phyloP scores from a whole-genome alignment of 2,113 vertebrate species.

The Pongo pygmaeus region DNA sequence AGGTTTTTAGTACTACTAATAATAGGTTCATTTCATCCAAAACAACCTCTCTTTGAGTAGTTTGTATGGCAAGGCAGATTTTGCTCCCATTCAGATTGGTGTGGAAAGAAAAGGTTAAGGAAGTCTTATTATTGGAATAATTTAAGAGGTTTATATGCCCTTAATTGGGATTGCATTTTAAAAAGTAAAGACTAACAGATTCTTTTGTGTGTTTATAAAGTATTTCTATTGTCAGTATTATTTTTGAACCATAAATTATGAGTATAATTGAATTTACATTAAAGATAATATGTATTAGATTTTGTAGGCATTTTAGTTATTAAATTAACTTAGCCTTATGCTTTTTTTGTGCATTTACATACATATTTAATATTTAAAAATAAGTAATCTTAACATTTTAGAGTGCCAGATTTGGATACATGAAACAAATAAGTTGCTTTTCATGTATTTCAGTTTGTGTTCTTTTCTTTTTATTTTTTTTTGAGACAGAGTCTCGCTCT shows the following conservation, averaged over 20 bases:
- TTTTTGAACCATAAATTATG: slow-evolving; percentile 23
- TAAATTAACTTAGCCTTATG: neutral
- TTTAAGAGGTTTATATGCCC: slow-evolving; percentile 23
- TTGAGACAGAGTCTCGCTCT: no score
- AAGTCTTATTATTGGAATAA: neutral
- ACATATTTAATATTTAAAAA: slow-evolving; percentile 45
- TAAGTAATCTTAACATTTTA: neutral
- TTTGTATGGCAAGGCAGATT: neutral
- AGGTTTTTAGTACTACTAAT: neutral
- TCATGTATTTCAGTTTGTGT: slow-evolving; percentile 33
- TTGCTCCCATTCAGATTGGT: slow-evolving; percentile 31
- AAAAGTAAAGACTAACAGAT: slow-evolving; percentile 27
- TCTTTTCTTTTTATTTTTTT: no score
- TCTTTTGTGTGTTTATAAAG: neutral
- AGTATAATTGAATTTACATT: neutral
- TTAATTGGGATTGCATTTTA: slow-evolving; percentile 49
- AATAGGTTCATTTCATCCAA: neutral
- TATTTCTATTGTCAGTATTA: neutral
- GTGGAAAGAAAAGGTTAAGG: neutral
- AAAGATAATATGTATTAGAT: neutral
- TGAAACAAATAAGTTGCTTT: slow-evolving; percentile 1
- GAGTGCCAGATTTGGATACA: neutral
- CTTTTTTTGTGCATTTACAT: slow-evolving; percentile 43
- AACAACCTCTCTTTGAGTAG: neutral
- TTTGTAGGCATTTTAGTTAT: slow-evolving; percentile 34